phyloP scores from a whole-genome alignment of 1,140 invertebrate genomes.

The Drosophila asahinai region DNA sequence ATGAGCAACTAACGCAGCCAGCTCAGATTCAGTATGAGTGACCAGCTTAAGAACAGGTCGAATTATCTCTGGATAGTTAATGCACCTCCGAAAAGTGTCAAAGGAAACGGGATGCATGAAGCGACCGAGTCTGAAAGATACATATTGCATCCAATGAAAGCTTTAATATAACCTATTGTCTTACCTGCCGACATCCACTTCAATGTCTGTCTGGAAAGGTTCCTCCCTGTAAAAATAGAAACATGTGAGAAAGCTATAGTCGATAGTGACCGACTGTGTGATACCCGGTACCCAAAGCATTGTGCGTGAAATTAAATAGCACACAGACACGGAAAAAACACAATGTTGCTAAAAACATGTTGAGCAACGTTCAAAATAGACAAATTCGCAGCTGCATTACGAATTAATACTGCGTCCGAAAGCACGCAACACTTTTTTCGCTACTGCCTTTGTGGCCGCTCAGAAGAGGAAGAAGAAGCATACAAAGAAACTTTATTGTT shows the following conservation, averaged over 20 bases:
- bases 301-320: too few species aligned
- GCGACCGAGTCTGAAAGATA: slow-evolving; percentile 11
- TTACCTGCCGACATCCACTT: slow-evolving; percentile 19
- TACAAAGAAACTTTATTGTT: too few species aligned
- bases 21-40: not conserved
- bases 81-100: slow-evolving; percentile 23
- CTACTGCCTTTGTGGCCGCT: too few species aligned
- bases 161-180: not conserved
- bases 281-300: too few species aligned
- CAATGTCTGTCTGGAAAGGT: slow-evolving; percentile 5
- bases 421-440: too few species aligned
- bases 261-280: too few species aligned
- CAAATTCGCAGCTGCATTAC: too few species aligned
- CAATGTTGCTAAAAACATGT: too few species aligned
- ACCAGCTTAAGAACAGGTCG: slow-evolving; percentile 10
- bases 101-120: slow-evolving; percentile 41
- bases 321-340: too few species aligned
- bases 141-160: not conserved
- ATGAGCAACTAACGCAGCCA: not conserved
- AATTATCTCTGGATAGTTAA: slow-evolving; percentile 41
- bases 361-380: too few species aligned
- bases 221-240: not conserved
- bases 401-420: too few species aligned
- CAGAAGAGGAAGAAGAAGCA: too few species aligned
- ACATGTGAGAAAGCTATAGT: not conserved